Percentiles rank a stretch among this genome's conserved stretches.
phyloP scores from a whole-genome alignment of 2,888 invertebrate species.

The Dolichomitus sp. region DNA sequence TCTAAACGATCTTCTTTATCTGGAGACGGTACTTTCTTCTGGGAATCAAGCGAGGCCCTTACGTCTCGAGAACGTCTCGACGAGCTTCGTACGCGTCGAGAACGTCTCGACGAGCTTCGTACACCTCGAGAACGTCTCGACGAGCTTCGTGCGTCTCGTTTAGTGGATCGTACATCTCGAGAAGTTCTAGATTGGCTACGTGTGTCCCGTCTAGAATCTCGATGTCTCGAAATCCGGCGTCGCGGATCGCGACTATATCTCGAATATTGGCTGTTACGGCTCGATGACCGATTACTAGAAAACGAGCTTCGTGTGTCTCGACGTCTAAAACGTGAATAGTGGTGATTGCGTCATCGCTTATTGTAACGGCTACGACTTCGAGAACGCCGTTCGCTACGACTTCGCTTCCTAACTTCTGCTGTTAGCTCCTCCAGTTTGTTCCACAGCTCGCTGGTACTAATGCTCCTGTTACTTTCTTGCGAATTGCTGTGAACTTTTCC shows the following conservation, averaged over 20 bases:
- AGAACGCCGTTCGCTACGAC: constrained; percentile 3
- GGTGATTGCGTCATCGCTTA: background rate
- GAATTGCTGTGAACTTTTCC: background rate
- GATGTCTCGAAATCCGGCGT: background rate
- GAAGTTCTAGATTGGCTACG: constrained; percentile 5
- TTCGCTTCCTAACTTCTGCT: background rate
- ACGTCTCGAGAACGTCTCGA: background rate
- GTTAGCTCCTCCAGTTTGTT: background rate
- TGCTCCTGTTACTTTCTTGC: background rate
- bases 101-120: constrained; percentile 17
- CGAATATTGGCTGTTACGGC: background rate
- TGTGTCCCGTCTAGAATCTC: constrained; percentile 4
- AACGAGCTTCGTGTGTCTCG: constrained; percentile 34
- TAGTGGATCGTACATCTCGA: background rate
- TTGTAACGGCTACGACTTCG: constrained; percentile 6
- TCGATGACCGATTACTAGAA: background rate
- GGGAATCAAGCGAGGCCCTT: background rate
- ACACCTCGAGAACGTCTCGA: background rate
- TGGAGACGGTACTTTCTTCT: background rate
- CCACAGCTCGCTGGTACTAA: background rate
- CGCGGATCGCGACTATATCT: background rate
- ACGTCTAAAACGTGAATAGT: background rate
- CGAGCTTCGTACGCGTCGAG: constrained; percentile 25
- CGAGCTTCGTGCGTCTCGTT: constrained; percentile 25
- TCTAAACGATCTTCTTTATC: background rate